Evolutionary conservation across 2,888 invertebrate genomes (phyloP).

Genomic region (Siphonodentalium dalli): DNA sequence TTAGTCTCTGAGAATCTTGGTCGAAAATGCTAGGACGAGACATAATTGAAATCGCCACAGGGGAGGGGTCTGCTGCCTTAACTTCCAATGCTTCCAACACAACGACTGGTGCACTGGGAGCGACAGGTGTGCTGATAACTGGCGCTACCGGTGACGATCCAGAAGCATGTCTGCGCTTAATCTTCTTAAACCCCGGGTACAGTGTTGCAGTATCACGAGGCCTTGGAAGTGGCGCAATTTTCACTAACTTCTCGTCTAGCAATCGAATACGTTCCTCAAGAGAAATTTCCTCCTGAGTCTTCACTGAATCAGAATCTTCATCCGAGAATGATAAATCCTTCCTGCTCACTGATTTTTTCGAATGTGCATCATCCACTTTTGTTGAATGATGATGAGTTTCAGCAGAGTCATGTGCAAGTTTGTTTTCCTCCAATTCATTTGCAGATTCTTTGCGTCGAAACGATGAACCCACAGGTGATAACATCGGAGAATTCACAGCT

Average conservation of each 20-base stretch:
- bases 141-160: slow-evolving; percentile 31
- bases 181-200: too few species aligned
- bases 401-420: too few species aligned
- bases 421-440: too few species aligned
- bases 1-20: slow-evolving; percentile 90
- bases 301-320: slow-evolving; percentile 23
- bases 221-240: slow-evolving; percentile 9
- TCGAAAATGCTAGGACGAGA: slow-evolving; percentile 93
- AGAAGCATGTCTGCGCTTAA: too few species aligned
- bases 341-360: too few species aligned
- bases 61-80: slow-evolving; percentile 82
- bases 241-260: slow-evolving; percentile 86
- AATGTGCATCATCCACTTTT: too few species aligned
- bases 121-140: slow-evolving; percentile 27
- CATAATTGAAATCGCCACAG: slow-evolving; percentile 89
- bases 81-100: slow-evolving; percentile 28
- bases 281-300: slow-evolving; percentile 66
- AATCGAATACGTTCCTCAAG: slow-evolving; percentile 91
- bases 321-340: too few species aligned
- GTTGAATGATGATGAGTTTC: too few species aligned
- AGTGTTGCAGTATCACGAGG: neutral
- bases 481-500: too few species aligned
- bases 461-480: too few species aligned
- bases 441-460: too few species aligned
- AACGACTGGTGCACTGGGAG: slow-evolving; percentile 29